phyloP scores from a whole-genome alignment of 2,113 vertebrate species.

The Lepidothrix coronata region DNA sequence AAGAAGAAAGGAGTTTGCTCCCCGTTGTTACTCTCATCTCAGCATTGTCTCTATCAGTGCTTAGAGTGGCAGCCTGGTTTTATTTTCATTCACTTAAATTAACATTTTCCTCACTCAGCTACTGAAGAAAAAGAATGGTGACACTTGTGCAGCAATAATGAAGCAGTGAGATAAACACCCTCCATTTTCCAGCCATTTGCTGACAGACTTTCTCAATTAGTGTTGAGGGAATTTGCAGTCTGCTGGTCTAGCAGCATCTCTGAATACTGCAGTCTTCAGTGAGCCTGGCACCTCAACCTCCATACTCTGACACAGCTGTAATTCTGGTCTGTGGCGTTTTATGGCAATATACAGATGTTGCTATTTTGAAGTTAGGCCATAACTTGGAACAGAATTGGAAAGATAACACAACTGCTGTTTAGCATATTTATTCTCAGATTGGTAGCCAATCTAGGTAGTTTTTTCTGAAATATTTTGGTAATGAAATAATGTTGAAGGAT shows the following conservation, averaged over 20 bases:
- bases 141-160: neutral
- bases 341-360: neutral
- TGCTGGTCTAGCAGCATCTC: neutral
- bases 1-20: neutral
- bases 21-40: neutral
- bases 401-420: neutral
- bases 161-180: neutral
- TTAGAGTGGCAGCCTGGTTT: conserved; percentile 7
- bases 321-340: neutral
- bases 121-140: neutral
- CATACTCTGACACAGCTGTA: fast-evolving
- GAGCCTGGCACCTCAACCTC: neutral
- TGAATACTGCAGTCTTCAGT: neutral
- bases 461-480: neutral
- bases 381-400: neutral
- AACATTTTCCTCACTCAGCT: neutral
- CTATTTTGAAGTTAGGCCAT: neutral
- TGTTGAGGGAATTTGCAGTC: neutral
- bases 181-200: neutral
- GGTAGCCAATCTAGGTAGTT: neutral
- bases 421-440: neutral
- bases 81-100: conserved; percentile 14
- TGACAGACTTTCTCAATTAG: neutral
- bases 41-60: neutral
- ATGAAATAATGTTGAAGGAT: neutral